Percentiles rank a stretch among this genome's conserved stretches.
Evolutionary conservation across 2,888 invertebrate genomes (phyloP).

Genomic region (Sylvicola cinctus): DNA sequence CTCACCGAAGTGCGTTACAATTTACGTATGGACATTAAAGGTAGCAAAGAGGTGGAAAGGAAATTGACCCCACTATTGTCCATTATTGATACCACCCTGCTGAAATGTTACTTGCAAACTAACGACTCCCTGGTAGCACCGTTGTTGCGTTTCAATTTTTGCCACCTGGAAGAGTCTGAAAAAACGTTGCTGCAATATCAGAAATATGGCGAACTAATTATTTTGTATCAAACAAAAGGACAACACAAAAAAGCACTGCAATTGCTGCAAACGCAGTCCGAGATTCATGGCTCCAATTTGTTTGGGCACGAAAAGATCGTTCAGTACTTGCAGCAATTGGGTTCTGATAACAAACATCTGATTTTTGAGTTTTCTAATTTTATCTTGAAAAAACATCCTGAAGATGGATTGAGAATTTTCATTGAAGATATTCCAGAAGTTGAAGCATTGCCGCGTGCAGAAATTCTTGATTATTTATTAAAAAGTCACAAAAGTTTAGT

Average conservation of each 20-base stretch:
- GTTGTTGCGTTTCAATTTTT: conserved; percentile 73
- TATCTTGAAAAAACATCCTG: conserved; percentile 70
- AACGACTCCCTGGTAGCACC: conserved; percentile 90
- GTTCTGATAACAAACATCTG: conserved; percentile 57
- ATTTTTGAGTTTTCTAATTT: conserved; percentile 89
- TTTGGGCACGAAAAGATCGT: conserved; percentile 69
- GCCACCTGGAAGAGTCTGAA: conserved; percentile 87
- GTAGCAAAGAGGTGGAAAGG: conserved; percentile 13
- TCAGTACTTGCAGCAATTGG: conserved; percentile 77
- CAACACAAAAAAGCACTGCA: conserved; percentile 83
- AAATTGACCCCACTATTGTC: conserved; percentile 46
- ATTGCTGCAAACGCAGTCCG: conserved; percentile 56
- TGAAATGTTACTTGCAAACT: conserved; percentile 94
- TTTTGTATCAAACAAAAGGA: conserved; percentile 85
- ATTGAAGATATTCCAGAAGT: conserved; percentile 76
- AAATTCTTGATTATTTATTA: conserved; percentile 74
- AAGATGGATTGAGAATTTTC: conserved; percentile 76
- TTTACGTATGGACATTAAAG: conserved; percentile 25
- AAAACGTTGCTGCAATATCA: conserved; percentile 66
- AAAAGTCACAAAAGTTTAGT: conserved; percentile 60
- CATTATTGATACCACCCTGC: conserved; percentile 88
- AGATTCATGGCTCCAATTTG: conserved; percentile 35
- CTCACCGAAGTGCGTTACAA: conserved; percentile 52
- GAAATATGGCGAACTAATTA: conserved; percentile 83
- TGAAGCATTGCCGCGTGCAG: conserved; percentile 69